Base-by-base conservation (phyloP, 2,888 invertebrate species). In the Dioctria rufipes region DNA sequence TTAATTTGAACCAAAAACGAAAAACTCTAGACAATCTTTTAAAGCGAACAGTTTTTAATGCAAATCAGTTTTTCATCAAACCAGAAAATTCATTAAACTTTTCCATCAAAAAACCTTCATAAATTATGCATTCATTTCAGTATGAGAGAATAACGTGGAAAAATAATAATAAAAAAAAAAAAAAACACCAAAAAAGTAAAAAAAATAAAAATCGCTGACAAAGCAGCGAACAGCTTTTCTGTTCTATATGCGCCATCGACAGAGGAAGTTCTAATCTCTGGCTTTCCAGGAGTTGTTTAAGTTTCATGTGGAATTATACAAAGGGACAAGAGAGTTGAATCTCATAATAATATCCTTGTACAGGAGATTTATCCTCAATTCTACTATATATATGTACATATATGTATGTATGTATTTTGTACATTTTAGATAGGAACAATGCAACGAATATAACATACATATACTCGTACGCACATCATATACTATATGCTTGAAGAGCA, bases 241-340 rank as follows among this genome's bases (percentile, higher is more conserved):
- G 8, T 58, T 58, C 58, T 13, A 58, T 13, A 58, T 37, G 25
- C 49, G 40, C 54, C 25, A 71, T 71, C 71, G 71, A 39, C 37
- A 51, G 71, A 71, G 51, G 54, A 71, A 71, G 71, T 71, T 71
- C 71, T 71, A 71, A 71, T 71, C 71, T 71, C 51, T 71, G 71
- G 71, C 71, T 71, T 71, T 71, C 40, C 71, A 71, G 71, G 71
- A 71, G 71, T 71, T 71, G 54, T 71, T 71, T 71, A 71, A 71
- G 71, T 71, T 71, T 71, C n/a, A 5, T 58, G 58, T 25, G 54
- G 71, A 71, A 71, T 54, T 71, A 54, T 54, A 71, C 54, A 71
- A 49, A 71, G 51, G 46, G 54, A 67, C 67, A 43, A 46, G 46
- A 25, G 25, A 67, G 49, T 67, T 46, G 46, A 46, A 42, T 67